Evolutionary conservation across 1,140 invertebrate genomes (phyloP), one percentile per base, ranked within the genome.

Genomic region (Diorhabda carinulata): DNA sequence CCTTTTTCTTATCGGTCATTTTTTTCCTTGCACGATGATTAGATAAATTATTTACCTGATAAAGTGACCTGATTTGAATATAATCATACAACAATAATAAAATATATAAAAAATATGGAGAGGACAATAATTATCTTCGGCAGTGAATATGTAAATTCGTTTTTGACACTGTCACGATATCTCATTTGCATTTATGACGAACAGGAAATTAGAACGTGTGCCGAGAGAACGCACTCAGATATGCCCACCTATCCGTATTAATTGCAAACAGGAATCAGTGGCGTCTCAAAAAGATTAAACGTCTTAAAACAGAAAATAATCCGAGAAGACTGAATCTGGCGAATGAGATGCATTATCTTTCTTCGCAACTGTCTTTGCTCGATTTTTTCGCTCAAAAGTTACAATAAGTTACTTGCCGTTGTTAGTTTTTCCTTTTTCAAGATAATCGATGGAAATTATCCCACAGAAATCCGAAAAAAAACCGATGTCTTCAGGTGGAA

Each of bases 131-230:
- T 67, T 67, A 67, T 67, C 65, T 67, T 45, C 40, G 57, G 42
- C 57, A 42, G 5, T 9, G 65, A 67, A 67, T 67, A 67, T 67
- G 65, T 57, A 67, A 67, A 67, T 60, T 41, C 9, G 40, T 60
- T 57, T 57, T 52, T 25, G 43, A 64, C 6, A 45, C 57, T 67
- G 65, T 67, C 65, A 67, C 65, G 65, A 0, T 52, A 67, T 25
- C 57, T 67, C 42, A 60, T 67, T 67, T 67, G 8, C 65, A 67
- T 67, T 60, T 60, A 59, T 67, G 63, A 67, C 65, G 25, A 45
- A 60, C 65, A 67, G 65, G 65, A 67, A 67, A 67, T 67, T 67
- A 67, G 44, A 67, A 67, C 58, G 65, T 67, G 57, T 60, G 43
- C 47, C 57, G 10, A 70, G 57, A 61, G 59, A 52, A 52, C 47